Conservation (phyloP, 30 jellyfish, hydroid and myxozoan genomes). For the Sanderia malayensis region DNA sequence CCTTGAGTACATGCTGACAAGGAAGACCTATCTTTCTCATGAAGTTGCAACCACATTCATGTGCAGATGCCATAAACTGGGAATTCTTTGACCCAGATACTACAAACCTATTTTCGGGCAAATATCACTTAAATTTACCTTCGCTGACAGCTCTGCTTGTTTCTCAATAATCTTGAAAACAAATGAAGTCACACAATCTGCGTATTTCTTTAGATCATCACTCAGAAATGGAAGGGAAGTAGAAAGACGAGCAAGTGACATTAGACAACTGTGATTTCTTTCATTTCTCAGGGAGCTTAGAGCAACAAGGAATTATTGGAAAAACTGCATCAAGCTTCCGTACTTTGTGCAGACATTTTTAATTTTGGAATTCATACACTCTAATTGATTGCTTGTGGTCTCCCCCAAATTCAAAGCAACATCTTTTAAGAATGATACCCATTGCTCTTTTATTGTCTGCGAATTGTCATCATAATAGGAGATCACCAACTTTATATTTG, state of each 20-base stretch:
- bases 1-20: conserved; percentile 13
- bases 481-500: conserved; percentile 19
- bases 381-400: conserved; percentile 45
- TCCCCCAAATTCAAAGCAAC: conserved; percentile 29
- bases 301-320: conserved; percentile 26
- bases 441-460: conserved; percentile 10
- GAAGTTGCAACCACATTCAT: conserved; percentile 18
- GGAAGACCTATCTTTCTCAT: conserved; percentile 28
- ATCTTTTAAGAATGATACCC: not conserved
- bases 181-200: conserved; percentile 32
- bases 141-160: conserved; percentile 32
- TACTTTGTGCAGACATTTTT: conserved; percentile 15
- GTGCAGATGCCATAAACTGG: conserved; percentile 4
- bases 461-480: conserved; percentile 32
- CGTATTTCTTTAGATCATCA: conserved; percentile 8
- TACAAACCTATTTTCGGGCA: conserved; percentile 4
- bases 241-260: conserved; percentile 31
- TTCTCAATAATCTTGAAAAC: conserved; percentile 18
- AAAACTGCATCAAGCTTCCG: conserved; percentile 31
- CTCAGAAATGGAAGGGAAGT: conserved; percentile 8
- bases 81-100: conserved; percentile 12
- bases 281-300: conserved; percentile 45
- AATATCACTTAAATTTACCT: conserved; percentile 8
- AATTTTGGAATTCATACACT: conserved; percentile 17
- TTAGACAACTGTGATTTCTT: conserved; percentile 23